Evolutionary conservation across 2,888 invertebrate species (phyloP).

Genomic region (Ischnura elegans): DNA sequence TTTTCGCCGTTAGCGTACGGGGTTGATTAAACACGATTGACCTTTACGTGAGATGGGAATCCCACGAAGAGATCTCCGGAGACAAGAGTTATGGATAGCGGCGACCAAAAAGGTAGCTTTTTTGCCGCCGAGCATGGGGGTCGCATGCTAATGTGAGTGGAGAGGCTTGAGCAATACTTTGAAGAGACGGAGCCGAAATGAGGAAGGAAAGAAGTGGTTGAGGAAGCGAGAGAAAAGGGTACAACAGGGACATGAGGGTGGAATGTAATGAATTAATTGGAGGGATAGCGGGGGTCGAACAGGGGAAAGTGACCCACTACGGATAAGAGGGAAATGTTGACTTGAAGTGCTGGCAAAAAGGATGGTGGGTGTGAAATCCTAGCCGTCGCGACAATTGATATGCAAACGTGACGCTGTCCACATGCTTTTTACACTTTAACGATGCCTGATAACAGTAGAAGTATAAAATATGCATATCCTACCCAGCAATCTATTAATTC

Average conservation of each 20-base stretch:
- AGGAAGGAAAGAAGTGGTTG: background rate
- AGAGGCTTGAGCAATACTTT: background rate
- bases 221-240: background rate
- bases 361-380: background rate
- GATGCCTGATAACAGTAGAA: no score
- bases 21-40: constrained; percentile 16
- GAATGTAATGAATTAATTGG: background rate
- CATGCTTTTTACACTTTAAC: no score
- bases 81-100: background rate
- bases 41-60: constrained; percentile 30
- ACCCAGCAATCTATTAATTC: no score
- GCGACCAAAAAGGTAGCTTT: background rate
- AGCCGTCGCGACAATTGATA: background rate
- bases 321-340: constrained; percentile 19
- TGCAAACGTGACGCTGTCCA: background rate
- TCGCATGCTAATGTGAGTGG: constrained; percentile 21
- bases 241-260: background rate
- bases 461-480: no score
- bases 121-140: background rate
- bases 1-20: background rate
- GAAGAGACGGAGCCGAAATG: background rate
- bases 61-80: background rate
- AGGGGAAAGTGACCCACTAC: background rate
- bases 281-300: background rate
- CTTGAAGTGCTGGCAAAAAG: background rate